Evolutionary conservation across 2,797 vertebrate genomes (phyloP).

Genomic region (Mus spretus): DNA sequence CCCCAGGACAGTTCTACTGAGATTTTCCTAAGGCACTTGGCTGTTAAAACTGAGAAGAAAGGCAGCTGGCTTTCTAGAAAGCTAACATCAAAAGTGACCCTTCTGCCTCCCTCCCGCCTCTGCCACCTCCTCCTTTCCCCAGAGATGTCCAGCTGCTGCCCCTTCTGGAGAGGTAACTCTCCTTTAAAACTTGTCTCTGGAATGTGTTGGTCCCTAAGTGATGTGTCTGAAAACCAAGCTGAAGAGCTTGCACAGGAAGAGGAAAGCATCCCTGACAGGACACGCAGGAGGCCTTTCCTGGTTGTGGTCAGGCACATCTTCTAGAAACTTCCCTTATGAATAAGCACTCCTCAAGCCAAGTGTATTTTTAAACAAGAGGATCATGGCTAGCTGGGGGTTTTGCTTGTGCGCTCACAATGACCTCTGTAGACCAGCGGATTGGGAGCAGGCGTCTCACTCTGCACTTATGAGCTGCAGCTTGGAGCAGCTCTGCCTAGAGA

Average conservation of each 20-base stretch:
- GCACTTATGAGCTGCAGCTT: neutral
- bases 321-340: conserved; percentile 39
- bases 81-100: neutral
- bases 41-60: neutral
- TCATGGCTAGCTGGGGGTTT: neutral
- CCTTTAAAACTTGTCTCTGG: conserved; percentile 55
- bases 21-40: neutral
- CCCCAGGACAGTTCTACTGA: neutral
- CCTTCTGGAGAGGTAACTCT: neutral
- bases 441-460: neutral
- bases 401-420: conserved; percentile 28
- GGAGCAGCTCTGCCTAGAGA: neutral
- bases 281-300: conserved; percentile 34
- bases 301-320: conserved; percentile 21
- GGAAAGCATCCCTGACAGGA: conserved; percentile 27
- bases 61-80: conserved; percentile 43
- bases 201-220: conserved; percentile 64
- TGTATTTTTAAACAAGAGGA: conserved; percentile 68
- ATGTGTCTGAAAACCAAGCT: conserved; percentile 67
- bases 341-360: conserved; percentile 57
- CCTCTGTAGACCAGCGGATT: conserved; percentile 46
- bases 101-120: neutral
- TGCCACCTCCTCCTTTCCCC: neutral
- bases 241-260: neutral
- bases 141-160: neutral